Evolutionary conservation across 2,797 vertebrate genomes (phyloP).

Genomic region (Lagocephalus sceleratus): DNA sequence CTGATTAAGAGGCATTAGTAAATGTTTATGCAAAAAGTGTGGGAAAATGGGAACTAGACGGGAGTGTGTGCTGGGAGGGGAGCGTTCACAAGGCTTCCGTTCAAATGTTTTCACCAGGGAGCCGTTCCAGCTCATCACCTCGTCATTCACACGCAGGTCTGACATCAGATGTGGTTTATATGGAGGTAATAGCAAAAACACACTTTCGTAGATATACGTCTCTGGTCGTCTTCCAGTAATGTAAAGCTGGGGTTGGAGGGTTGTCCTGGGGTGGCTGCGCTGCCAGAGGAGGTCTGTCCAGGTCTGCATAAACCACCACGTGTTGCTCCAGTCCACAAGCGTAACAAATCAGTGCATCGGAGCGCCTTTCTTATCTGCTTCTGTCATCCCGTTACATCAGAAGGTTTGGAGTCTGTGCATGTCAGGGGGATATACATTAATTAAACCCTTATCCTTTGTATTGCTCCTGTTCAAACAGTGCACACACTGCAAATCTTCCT

Average conservation of each 20-base stretch:
- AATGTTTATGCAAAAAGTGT: constrained; percentile 26
- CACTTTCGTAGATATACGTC: constrained; percentile 4
- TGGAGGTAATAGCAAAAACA: constrained; percentile 63
- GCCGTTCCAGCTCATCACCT: constrained; percentile 45
- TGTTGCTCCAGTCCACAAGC: too few relatives aligned
- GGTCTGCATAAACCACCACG: not conserved
- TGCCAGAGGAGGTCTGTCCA: not conserved
- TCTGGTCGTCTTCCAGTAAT: constrained; percentile 1
- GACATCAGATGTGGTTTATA: constrained; percentile 44
- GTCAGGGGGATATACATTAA: constrained; percentile 19
- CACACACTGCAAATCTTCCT: not conserved
- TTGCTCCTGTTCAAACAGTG: not conserved
- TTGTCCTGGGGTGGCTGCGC: constrained; percentile 3
- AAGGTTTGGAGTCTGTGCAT: constrained; percentile 19
- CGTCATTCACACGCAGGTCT: constrained; percentile 35
- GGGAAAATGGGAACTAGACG: constrained; percentile 42
- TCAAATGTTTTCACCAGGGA: constrained; percentile 50
- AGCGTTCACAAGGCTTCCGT: constrained; percentile 40
- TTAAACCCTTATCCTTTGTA: constrained; percentile 2
- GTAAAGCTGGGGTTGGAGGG: constrained; percentile 5
- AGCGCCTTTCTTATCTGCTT: constrained; percentile 20
- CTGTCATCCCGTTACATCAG: constrained; percentile 15
- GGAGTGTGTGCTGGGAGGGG: constrained; percentile 34
- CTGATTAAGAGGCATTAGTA: constrained; percentile 25
- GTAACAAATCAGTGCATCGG: too few relatives aligned